phyloP scores from a whole-genome alignment of 2,888 invertebrate genomes.

The Amiota mariae region DNA sequence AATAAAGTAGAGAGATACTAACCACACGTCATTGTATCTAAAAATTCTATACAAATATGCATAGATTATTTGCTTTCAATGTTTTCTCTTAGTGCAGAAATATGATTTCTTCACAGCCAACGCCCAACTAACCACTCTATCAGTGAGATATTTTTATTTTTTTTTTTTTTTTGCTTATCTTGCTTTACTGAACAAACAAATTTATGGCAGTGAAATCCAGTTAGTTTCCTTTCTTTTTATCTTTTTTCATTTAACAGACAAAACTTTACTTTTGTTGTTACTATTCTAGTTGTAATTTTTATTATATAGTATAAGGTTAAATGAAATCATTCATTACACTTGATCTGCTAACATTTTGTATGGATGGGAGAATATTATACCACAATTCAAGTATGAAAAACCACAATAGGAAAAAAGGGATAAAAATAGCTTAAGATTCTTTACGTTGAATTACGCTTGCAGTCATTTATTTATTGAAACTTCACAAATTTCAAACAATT shows the following conservation, averaged over 20 bases:
- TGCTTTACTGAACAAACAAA: not conserved
- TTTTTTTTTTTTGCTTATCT: too few species aligned
- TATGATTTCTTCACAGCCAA: not conserved
- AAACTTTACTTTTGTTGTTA: not conserved
- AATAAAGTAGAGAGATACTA: too few species aligned
- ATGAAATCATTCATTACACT: constrained; percentile 14
- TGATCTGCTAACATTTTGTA: constrained; percentile 7
- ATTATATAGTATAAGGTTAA: not conserved
- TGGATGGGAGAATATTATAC: not conserved
- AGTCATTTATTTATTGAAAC: constrained; percentile 18
- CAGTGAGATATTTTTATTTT: too few species aligned
- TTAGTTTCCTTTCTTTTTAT: not conserved
- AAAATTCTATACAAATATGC: too few species aligned
- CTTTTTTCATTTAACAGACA: not conserved
- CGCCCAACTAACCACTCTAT: not conserved
- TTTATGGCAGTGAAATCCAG: constrained; percentile 8
- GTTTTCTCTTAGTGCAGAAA: not conserved
- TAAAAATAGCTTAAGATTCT: not conserved
- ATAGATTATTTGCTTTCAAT: not conserved
- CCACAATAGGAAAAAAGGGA: not conserved
- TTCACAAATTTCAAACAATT: constrained; percentile 9
- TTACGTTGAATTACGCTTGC: not conserved
- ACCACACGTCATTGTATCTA: too few species aligned
- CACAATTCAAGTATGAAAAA: not conserved
- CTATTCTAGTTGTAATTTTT: not conserved